A percentile compares a stretch with the other conserved stretches of the same genome.
Conservation (phyloP, 2,797 vertebrate species). For the Sebastes hubbsi region DNA sequence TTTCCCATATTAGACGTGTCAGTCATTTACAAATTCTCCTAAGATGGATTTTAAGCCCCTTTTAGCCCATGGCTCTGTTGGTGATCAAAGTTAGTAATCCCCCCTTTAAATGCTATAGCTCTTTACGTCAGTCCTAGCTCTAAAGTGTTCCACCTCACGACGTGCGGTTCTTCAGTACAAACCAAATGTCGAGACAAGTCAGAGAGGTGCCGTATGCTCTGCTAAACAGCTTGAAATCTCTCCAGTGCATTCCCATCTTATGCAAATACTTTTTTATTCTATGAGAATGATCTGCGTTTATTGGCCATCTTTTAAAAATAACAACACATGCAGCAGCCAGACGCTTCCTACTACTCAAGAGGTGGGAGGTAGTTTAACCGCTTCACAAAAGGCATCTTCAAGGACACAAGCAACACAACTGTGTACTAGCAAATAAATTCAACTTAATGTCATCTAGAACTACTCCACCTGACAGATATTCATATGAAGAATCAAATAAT, state of each 20-base stretch:
- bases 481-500: background rate
- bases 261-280: background rate
- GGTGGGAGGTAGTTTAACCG: background rate
- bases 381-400: slow-evolving; percentile 11
- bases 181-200: background rate
- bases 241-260: background rate
- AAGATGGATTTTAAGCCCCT: slow-evolving; percentile 16
- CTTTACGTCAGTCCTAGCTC: slow-evolving; percentile 14
- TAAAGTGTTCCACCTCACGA: background rate
- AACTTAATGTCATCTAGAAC: background rate
- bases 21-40: slow-evolving; percentile 23
- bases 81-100: slow-evolving; percentile 45
- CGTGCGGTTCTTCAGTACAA: background rate
- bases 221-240: slow-evolving; percentile 2
- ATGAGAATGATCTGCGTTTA: background rate
- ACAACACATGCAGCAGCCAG: background rate
- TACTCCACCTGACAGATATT: background rate
- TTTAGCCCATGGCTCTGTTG: slow-evolving; percentile 22
- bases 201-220: background rate
- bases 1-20: slow-evolving; percentile 22
- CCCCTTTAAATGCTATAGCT: background rate
- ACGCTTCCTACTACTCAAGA: background rate
- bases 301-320: background rate
- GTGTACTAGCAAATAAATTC: slow-evolving; percentile 5
- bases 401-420: slow-evolving; percentile 3